Evolutionary conservation across 1,140 invertebrate species (phyloP), one percentile per base, ranked within the genome.

Genomic region (Danaus melanippus): DNA sequence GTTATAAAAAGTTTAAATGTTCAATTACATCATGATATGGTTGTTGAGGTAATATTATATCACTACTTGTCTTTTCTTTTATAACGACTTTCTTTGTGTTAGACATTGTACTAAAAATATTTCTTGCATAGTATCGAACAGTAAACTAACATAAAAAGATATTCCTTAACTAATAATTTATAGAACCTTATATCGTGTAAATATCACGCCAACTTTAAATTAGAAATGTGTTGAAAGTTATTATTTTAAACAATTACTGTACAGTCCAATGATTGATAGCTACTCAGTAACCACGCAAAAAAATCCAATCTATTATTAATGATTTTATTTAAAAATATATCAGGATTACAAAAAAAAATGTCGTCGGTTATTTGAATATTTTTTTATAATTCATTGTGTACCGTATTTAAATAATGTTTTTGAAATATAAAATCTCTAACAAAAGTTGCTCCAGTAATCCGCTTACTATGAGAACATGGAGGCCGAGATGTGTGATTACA

Each of bases 21-120:
- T 43, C 53, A 60, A 59, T 65, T 50, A 65, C 63, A 21, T 62
- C 59, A 12, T 50, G 47, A 60, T 47, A 48, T 2, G 53, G 58
- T 12, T 60, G 53, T 10, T 55, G 40, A 1, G 53, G 53, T 11
- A 55, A n/a, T 12, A 43, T 51, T 32, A 51, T 12, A 11, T 60
- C 15, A 43, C 9, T 44, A 42, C 52, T 51, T 17, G 17, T 43
- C 12, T 12, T 44, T 40, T 51, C 44, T 47, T 12, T 42, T 12
- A 8, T 46, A 32, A 21, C 52, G 52, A 46, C 21, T 32, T 32
- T 32, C 21, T 32, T 32, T 32, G 6, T 32, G 2, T 32, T 32
- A 32, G 21, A 32, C 21, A 32, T 32, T 32, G 21, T 32, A 32
- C 21, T 32, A 32, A 32, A 32, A 32, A 32, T 5, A 32, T 32